These are phyloP conservation scores for Orius insidiosus DNA, from an alignment of 1,140 invertebrate species.

Conservation along the genomic window DNA sequence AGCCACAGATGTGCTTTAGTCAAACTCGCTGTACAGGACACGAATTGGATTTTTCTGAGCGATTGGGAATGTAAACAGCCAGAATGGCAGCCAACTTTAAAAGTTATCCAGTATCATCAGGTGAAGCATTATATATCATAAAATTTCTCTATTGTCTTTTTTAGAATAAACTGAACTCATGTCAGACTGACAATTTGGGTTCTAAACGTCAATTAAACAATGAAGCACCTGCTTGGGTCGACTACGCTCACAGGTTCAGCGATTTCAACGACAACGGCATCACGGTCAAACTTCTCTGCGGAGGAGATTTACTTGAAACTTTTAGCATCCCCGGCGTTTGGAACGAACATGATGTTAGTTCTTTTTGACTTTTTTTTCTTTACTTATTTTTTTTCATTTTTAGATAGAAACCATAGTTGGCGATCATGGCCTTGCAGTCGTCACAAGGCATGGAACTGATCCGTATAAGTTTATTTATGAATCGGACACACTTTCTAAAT, in stretches of 20 bases:
- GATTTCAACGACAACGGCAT: slow-evolving; percentile 29
- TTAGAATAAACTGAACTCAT: slow-evolving; percentile 29
- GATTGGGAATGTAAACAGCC: slow-evolving; percentile 66
- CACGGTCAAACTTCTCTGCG: slow-evolving; percentile 74
- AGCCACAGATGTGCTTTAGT: slow-evolving; percentile 72
- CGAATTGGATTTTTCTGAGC: slow-evolving; percentile 66
- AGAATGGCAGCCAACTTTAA: slow-evolving; percentile 60
- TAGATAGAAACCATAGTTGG: slow-evolving; percentile 78
- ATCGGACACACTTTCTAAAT: slow-evolving; percentile 71
- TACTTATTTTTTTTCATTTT: slow-evolving; percentile 26
- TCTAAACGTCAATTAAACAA: slow-evolving; percentile 29
- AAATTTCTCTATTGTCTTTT: slow-evolving; percentile 9
- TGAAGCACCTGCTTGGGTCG: slow-evolving; percentile 42
- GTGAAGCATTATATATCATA: slow-evolving; percentile 28
- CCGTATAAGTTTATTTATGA: slow-evolving; percentile 84
- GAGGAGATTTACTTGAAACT: slow-evolving; percentile 83
- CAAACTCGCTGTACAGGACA: slow-evolving; percentile 51
- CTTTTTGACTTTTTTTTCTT: background rate
- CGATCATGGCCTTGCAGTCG: slow-evolving; percentile 81
- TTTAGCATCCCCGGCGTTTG: slow-evolving; percentile 80
- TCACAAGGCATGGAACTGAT: slow-evolving; percentile 69
- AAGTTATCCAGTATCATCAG: slow-evolving; percentile 67
- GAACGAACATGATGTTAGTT: slow-evolving; percentile 75
- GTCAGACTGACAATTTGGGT: slow-evolving; percentile 39
- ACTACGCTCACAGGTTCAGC: slow-evolving; percentile 36